Evolutionary conservation across 2,888 invertebrate species (phyloP).

Genomic region (Aethes cnicana): DNA sequence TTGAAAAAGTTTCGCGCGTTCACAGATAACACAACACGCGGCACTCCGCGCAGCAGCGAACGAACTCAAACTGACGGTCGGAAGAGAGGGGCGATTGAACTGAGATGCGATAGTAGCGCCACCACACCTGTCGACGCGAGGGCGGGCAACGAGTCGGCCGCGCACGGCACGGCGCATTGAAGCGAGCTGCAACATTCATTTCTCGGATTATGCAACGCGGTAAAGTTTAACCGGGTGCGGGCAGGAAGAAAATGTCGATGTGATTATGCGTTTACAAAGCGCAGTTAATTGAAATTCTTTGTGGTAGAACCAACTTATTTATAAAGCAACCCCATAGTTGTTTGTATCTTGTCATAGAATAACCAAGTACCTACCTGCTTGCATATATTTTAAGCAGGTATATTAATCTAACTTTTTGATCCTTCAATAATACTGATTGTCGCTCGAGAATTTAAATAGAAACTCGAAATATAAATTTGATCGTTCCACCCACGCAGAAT

Average conservation of each 20-base stretch:
- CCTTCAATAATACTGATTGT: too few species aligned
- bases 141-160: conserved; percentile 29
- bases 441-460: too few species aligned
- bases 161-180: conserved; percentile 44
- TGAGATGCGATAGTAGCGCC: conserved; percentile 49
- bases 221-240: conserved; percentile 46
- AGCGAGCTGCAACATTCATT: conserved; percentile 45
- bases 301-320: conserved; percentile 13
- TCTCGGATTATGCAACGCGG: conserved; percentile 44
- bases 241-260: conserved; percentile 49
- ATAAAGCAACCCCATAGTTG: background rate
- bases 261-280: conserved; percentile 44
- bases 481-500: too few species aligned
- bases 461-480: too few species aligned
- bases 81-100: conserved; percentile 42
- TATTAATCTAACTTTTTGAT: too few species aligned
- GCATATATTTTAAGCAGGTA: too few species aligned
- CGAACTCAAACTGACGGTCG: conserved; percentile 59
- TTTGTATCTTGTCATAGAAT: background rate
- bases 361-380: too few species aligned
- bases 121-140: conserved; percentile 59
- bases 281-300: conserved; percentile 46
- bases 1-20: conserved; percentile 69
- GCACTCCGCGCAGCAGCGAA: conserved; percentile 55
- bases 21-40: conserved; percentile 33